Evolutionary conservation across 2,888 invertebrate genomes (phyloP).

Genomic region (Rhopalosiphum nymphaeae): DNA sequence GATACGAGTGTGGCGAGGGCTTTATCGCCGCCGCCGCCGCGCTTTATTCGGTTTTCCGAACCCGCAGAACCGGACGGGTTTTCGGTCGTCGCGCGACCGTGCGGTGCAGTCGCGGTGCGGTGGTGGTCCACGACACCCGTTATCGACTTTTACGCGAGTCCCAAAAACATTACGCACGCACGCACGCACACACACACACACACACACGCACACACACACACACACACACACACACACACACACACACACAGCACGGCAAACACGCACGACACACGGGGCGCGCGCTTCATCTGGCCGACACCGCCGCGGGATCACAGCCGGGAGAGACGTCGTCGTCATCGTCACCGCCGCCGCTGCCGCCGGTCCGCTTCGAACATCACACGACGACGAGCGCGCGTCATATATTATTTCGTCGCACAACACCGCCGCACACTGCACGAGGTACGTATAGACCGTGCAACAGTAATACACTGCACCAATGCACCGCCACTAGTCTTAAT

Average conservation of each 20-base stretch:
- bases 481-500: background rate
- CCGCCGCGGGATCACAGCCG: background rate
- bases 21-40: constrained; percentile 3
- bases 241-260: background rate
- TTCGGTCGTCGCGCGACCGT: background rate
- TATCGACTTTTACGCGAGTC: constrained; percentile 55
- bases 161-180: background rate
- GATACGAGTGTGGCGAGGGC: background rate
- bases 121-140: constrained; percentile 35
- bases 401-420: background rate
- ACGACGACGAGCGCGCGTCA: constrained; percentile 4
- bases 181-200: background rate
- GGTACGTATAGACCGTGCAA: background rate
- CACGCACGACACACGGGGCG: background rate
- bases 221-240: background rate
- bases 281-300: background rate
- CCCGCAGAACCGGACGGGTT: background rate
- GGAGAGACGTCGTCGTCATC: constrained; percentile 6
- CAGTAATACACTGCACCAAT: background rate
- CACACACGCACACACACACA: background rate
- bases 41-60: constrained; percentile 30
- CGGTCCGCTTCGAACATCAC: background rate
- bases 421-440: background rate
- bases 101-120: constrained; percentile 53
- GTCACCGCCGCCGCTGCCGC: background rate